Evolutionary conservation across 2,113 vertebrate genomes (phyloP).

Genomic region (Gulo gulo): DNA sequence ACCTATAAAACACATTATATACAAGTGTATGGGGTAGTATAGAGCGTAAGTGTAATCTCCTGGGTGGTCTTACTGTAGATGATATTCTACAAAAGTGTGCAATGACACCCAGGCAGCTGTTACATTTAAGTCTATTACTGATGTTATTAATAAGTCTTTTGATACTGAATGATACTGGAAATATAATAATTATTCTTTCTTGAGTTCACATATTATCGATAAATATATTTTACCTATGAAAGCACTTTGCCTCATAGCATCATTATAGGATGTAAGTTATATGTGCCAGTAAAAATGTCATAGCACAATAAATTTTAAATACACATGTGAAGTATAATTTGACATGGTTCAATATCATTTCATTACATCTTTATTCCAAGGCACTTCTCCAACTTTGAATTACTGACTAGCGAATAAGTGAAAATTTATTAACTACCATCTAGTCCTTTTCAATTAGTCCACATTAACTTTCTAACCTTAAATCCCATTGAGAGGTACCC

Average conservation of each 20-base stretch:
- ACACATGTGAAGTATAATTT: slow-evolving; percentile 32
- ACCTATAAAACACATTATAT: background rate
- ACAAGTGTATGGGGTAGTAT: background rate
- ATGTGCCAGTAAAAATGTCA: slow-evolving; percentile 42
- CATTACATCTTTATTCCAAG: slow-evolving; percentile 6
- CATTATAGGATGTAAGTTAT: slow-evolving; percentile 37
- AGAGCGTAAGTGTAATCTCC: background rate
- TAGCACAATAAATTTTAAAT: slow-evolving; percentile 36
- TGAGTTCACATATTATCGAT: slow-evolving; percentile 23
- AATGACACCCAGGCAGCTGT: background rate
- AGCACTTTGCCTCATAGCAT: background rate
- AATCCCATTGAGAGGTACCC: background rate
- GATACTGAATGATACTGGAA: background rate
- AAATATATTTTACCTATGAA: background rate
- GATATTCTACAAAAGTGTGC: background rate
- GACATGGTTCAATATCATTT: background rate
- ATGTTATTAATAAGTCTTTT: slow-evolving; percentile 9
- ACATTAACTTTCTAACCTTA: slow-evolving; percentile 25
- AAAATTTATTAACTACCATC: slow-evolving; percentile 52
- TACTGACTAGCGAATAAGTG: slow-evolving; percentile 9
- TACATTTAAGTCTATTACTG: slow-evolving; percentile 9
- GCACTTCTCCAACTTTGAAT: slow-evolving; percentile 32
- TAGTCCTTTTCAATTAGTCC: slow-evolving; percentile 30
- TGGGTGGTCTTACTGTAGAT: background rate
- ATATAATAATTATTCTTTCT: slow-evolving; percentile 19